Percentiles rank a stretch among this genome's conserved stretches.
phyloP scores from a whole-genome alignment of 2,888 invertebrate species.

The Amitus sp. region DNA sequence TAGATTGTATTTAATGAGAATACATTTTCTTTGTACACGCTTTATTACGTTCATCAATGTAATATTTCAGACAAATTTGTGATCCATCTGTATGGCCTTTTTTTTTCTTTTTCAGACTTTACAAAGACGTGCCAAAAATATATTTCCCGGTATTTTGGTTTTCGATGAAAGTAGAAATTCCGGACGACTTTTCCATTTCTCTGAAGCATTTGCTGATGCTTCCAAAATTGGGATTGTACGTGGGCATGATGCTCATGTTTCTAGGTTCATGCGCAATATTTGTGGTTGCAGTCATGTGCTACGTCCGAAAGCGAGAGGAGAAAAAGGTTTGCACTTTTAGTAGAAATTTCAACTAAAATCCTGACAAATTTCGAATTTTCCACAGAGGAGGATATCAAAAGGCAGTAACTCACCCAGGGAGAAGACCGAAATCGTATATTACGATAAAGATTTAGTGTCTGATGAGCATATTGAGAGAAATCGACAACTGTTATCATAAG shows the following conservation, averaged over 20 bases:
- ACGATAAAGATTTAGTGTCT: too few relatives aligned
- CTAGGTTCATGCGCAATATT: slow-evolving; percentile 60
- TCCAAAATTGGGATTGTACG: slow-evolving; percentile 68
- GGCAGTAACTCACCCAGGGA: slow-evolving; percentile 37
- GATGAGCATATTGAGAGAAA: too few relatives aligned
- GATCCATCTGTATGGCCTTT: too few relatives aligned
- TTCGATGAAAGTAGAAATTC: slow-evolving; percentile 74
- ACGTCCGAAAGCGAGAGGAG: slow-evolving; percentile 41
- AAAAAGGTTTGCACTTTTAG: background rate
- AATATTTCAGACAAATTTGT: background rate
- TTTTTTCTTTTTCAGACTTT: slow-evolving; percentile 68
- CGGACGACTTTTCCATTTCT: slow-evolving; percentile 69
- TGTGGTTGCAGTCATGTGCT: slow-evolving; percentile 42
- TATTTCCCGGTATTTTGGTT: slow-evolving; percentile 85
- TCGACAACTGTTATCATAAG: slow-evolving; percentile 53
- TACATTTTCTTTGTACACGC: too few relatives aligned
- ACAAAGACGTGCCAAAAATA: slow-evolving; percentile 73
- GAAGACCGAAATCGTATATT: slow-evolving; percentile 56
- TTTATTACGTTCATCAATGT: too few relatives aligned
- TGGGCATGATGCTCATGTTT: slow-evolving; percentile 66
- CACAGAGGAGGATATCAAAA: slow-evolving; percentile 41
- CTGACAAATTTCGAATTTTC: slow-evolving; percentile 8
- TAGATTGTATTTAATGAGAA: too few relatives aligned
- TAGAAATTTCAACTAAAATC: background rate
- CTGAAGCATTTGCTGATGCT: slow-evolving; percentile 68